Conservation (phyloP, 2,113 vertebrate species). For the Campylomormyrus numenius region DNA sequence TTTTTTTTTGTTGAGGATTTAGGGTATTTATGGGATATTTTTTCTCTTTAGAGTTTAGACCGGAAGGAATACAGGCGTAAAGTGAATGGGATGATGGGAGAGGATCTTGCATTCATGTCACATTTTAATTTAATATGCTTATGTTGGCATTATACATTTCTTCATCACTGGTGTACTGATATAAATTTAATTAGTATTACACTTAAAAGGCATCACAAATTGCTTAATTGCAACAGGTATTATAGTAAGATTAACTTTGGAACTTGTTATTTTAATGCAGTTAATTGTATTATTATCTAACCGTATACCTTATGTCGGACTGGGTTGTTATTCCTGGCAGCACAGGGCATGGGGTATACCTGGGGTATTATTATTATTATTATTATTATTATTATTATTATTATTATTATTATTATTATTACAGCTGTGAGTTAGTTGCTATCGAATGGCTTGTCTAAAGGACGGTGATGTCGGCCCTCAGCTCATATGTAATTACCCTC, state of each 20-base stretch:
- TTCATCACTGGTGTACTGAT: neutral
- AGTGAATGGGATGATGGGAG: neutral
- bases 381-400: neutral
- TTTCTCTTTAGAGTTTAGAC: neutral
- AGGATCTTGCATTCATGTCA: neutral
- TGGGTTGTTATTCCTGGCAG: neutral
- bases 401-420: neutral
- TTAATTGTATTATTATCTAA: neutral
- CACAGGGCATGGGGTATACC: neutral
- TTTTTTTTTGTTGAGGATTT: neutral
- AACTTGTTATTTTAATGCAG: neutral
- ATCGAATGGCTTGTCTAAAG: neutral
- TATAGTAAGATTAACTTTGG: neutral
- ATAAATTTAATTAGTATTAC: neutral
- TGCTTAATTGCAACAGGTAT: neutral
- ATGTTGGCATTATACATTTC: neutral
- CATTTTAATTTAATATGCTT: neutral
- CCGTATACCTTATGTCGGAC: neutral
- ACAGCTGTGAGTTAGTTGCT: neutral
- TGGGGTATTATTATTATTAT: neutral
- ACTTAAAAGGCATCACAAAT: neutral
- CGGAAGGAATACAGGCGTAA: neutral
- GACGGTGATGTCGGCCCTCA: neutral
- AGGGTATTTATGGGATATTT: neutral
- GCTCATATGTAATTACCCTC: conserved; percentile 21